phyloP scores from a whole-genome alignment of 2,113 vertebrate species.

The Jaculus jaculus region DNA sequence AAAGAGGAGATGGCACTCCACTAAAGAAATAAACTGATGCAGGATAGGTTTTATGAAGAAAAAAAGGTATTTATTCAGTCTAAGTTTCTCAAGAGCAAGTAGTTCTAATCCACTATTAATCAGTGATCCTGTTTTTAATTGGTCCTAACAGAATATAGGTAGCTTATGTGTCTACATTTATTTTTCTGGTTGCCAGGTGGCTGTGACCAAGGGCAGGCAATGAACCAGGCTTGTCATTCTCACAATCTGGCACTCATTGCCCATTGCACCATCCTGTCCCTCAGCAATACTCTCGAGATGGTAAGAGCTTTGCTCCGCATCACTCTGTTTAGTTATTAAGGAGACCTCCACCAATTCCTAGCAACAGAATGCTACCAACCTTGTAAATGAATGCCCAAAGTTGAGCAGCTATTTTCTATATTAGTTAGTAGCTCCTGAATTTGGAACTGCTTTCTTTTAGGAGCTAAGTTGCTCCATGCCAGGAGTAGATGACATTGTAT shows the following conservation, averaged over 20 bases:
- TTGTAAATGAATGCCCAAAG: background rate
- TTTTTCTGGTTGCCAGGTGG: slow-evolving; percentile 12
- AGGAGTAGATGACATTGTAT: background rate
- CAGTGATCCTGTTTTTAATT: background rate
- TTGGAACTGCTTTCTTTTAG: background rate
- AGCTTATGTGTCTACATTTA: background rate
- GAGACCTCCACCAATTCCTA: slow-evolving; percentile 3
- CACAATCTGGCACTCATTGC: background rate
- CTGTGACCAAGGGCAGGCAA: background rate
- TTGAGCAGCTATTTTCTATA: background rate
- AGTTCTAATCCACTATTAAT: slow-evolving; percentile 24
- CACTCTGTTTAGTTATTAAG: background rate
- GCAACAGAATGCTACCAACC: background rate
- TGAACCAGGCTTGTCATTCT: background rate
- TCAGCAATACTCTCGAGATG: background rate
- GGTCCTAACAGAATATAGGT: background rate
- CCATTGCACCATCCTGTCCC: background rate
- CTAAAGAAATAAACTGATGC: slow-evolving; percentile 1
- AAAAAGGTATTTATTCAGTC: no score
- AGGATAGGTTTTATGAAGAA: no score
- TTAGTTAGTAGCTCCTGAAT: background rate
- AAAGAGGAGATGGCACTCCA: background rate
- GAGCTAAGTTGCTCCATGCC: background rate
- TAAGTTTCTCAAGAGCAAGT: slow-evolving; percentile 1
- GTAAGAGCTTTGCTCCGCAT: background rate